Evolutionary conservation across 2,113 vertebrate genomes (phyloP).

Genomic region (Cyrtonyx montezumae): DNA sequence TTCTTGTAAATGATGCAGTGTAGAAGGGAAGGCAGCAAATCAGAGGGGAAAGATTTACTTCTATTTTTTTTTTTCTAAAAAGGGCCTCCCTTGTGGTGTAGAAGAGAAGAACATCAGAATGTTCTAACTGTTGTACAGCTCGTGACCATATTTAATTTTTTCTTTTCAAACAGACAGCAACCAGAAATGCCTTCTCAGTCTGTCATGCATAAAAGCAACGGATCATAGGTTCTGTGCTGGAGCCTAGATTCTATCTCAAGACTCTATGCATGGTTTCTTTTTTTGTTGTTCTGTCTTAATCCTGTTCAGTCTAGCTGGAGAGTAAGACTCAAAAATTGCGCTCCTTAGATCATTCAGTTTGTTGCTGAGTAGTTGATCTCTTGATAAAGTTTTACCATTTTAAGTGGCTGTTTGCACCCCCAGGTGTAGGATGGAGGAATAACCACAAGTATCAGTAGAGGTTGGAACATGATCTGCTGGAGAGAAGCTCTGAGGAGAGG

Average conservation of each 20-base stretch:
- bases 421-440: neutral
- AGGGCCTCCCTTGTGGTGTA: neutral
- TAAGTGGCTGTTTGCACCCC: neutral
- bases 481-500: too few species aligned
- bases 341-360: neutral
- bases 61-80: neutral
- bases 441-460: too few species aligned
- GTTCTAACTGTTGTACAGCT: neutral
- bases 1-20: neutral
- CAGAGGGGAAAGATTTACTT: accelerated
- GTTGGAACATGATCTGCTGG: too few species aligned
- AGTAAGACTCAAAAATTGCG: neutral
- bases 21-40: neutral
- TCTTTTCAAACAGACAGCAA: neutral
- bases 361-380: neutral
- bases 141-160: neutral
- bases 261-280: neutral
- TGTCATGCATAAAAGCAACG: neutral
- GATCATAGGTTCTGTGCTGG: neutral
- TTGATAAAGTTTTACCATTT: neutral
- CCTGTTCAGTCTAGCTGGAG: neutral
- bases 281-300: neutral
- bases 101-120: neutral
- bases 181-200: neutral
- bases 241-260: neutral